Evolutionary conservation across 2,888 invertebrate species (phyloP), one percentile per base, ranked within the genome.

Genomic region (Bombylius major): DNA sequence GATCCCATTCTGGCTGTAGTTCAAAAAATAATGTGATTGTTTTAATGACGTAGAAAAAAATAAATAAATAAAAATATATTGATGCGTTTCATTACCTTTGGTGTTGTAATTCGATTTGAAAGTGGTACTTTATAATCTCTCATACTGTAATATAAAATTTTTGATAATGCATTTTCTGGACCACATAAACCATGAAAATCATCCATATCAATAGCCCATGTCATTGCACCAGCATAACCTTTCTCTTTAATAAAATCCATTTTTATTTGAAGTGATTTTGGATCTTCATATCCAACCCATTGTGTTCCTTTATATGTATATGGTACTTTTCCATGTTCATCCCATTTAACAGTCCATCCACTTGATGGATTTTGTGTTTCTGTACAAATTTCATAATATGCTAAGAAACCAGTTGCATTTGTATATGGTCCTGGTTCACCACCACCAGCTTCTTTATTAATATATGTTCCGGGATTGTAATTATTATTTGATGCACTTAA

Each of bases 281-380:
- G 79, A 67, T 91, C 84, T 69, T 91, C 93, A 67, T 91, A 94
- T 5, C 93, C 93, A 14, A 93, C 87, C 93, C 93, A 94, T 67
- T 90, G 90, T 0, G 84, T 89, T 51, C 86, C 89, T 71, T 88
- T 87, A 75, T 87, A 90, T 1, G 89, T 84, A 68, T 86, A 93
- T 4, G 93, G 93, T 56, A 87, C 88, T 72, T 82, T 84, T 54
- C 92, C 93, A 39, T 79, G 75, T 39, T 86, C 83, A 66, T 93
- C 93, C 84, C 89, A 93, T 64, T 86, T 84, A 61, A 83, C 81
- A 0, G 86, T 88, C 93, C 93, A 93, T 4, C 82, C 85, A 8
- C 82, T 79, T 0, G 80, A 78, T 54, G 83, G 78, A 59, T 83
- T 79, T 66, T 84, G 78, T 0, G 89, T 79, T 66, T 84, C 85